Evolutionary conservation across 2,113 vertebrate species (phyloP).

Genomic region (Ascaphus truei): DNA sequence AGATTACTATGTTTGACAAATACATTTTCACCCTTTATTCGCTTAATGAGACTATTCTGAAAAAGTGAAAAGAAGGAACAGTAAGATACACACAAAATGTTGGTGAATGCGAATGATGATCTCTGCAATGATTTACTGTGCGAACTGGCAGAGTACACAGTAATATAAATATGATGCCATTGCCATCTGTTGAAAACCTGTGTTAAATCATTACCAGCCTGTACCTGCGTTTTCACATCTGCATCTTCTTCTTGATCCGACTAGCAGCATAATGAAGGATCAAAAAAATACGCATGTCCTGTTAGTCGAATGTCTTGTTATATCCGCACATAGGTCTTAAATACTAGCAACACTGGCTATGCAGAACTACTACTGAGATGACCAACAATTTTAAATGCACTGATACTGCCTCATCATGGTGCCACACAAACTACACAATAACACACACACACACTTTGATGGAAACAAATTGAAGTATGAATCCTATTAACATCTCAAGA

Average conservation of each 20-base stretch:
- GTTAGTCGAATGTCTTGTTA: too few relatives aligned
- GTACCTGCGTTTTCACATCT: conserved; percentile 74
- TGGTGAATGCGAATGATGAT: conserved; percentile 52
- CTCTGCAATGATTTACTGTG: conserved; percentile 45
- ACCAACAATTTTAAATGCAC: too few relatives aligned
- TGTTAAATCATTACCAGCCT: conserved; percentile 51
- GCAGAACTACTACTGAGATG: too few relatives aligned
- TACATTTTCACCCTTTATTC: conserved; percentile 90
- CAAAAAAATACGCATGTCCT: too few relatives aligned
- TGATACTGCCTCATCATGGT: too few relatives aligned
- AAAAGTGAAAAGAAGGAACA: conserved; percentile 71
- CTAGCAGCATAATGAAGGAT: conserved; percentile 73
- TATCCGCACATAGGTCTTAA: too few relatives aligned
- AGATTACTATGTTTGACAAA: conserved; percentile 98
- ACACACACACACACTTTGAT: too few relatives aligned
- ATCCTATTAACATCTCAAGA: too few relatives aligned
- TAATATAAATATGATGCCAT: conserved; percentile 34
- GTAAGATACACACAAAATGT: conserved; percentile 56
- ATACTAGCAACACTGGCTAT: too few relatives aligned
- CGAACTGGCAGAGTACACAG: conserved; percentile 15
- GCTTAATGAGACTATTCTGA: conserved; percentile 94
- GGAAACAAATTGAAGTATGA: too few relatives aligned
- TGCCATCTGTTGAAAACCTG: not conserved
- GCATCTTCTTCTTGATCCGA: conserved; percentile 91
- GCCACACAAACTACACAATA: too few relatives aligned